Evolutionary conservation across 2,888 invertebrate genomes (phyloP).

Genomic region (Venusia cambrica): DNA sequence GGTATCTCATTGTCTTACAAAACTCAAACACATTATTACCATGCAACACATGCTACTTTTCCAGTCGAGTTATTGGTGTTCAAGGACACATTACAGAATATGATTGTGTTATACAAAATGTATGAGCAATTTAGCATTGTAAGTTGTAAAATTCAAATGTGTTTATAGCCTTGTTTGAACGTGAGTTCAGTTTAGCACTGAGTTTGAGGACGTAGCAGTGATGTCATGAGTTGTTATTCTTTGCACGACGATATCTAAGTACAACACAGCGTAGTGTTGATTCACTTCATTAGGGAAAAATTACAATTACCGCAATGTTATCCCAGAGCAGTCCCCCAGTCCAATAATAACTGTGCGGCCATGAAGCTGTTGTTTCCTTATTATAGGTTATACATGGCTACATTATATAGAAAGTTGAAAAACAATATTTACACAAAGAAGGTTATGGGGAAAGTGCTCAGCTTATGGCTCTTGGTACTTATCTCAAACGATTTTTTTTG

Average conservation of each 20-base stretch:
- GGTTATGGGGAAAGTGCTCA: no score
- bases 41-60: constrained; percentile 20
- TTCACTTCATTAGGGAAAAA: constrained; percentile 56
- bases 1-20: constrained; percentile 7
- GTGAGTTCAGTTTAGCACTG: constrained; percentile 19
- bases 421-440: no score
- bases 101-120: background rate
- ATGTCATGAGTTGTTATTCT: constrained; percentile 75
- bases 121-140: constrained; percentile 6
- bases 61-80: constrained; percentile 38
- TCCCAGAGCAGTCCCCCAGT: no score
- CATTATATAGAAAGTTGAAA: no score
- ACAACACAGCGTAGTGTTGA: constrained; percentile 48
- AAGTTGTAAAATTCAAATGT: constrained; percentile 31
- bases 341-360: constrained; percentile 2
- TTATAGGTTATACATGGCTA: no score
- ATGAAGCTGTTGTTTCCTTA: no score
- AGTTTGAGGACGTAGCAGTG: constrained; percentile 47
- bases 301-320: constrained; percentile 21
- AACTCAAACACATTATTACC: constrained; percentile 13
- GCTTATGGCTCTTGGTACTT: no score
- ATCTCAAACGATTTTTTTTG: no score
- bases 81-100: constrained; percentile 47
- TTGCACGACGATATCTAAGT: constrained; percentile 38
- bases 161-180: constrained; percentile 19